phyloP scores from a whole-genome alignment of 2,797 vertebrate species.

The Gadopsis bispinosus region DNA sequence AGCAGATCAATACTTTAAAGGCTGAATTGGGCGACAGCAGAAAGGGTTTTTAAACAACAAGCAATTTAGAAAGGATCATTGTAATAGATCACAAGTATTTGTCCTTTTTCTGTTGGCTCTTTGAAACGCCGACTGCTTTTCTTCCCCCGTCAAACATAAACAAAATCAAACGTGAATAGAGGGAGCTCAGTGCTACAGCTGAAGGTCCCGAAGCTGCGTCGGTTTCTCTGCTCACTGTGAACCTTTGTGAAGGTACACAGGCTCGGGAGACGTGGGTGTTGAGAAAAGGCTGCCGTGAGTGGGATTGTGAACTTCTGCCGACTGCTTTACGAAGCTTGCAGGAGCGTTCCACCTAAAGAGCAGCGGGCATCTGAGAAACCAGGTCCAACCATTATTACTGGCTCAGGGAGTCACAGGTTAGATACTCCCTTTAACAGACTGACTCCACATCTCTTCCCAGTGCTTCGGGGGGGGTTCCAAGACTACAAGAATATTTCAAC shows the following conservation, averaged over 20 bases:
- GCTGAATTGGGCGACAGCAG: constrained; percentile 7
- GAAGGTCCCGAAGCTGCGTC: constrained; percentile 36
- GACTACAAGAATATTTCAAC: background rate
- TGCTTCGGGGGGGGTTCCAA: background rate
- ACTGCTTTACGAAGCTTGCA: constrained; percentile 63
- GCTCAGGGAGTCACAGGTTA: constrained; percentile 34
- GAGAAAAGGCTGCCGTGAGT: constrained; percentile 63
- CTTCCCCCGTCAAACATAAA: background rate
- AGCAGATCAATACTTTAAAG: constrained; percentile 34
- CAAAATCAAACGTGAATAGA: constrained; percentile 28
- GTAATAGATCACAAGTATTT: constrained; percentile 13
- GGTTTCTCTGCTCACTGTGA: constrained; percentile 49
- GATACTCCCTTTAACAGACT: constrained; percentile 11
- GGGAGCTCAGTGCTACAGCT: background rate
- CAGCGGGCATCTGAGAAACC: constrained; percentile 41
- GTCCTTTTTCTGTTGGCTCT: constrained; percentile 27
- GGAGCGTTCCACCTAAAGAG: constrained; percentile 53
- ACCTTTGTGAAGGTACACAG: constrained; percentile 61
- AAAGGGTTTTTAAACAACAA: constrained; percentile 20
- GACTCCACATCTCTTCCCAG: background rate
- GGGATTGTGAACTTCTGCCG: constrained; percentile 72
- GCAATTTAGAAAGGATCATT: constrained; percentile 25
- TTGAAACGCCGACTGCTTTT: constrained; percentile 1
- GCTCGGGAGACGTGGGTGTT: constrained; percentile 59
- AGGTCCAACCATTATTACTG: constrained; percentile 50